Conservation (phyloP, 1,140 invertebrate species). For the Hyles euphorbiae region DNA sequence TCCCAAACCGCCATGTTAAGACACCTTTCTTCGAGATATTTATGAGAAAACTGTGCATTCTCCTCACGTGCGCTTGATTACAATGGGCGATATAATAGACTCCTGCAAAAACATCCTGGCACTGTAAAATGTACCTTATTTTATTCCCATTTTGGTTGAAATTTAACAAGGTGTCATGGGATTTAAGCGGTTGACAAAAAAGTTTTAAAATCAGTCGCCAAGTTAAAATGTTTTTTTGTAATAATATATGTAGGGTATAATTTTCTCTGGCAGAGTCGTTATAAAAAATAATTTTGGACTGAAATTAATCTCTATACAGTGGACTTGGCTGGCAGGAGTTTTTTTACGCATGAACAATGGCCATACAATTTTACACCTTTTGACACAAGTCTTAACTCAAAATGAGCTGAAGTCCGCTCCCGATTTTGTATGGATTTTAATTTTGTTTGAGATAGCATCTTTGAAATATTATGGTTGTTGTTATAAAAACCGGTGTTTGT, state of each 20-base stretch:
- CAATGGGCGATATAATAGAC: constrained; percentile 20
- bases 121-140: constrained; percentile 4
- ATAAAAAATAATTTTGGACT: not conserved
- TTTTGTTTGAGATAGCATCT: constrained; percentile 21
- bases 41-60: constrained; percentile 16
- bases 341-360: constrained; percentile 19
- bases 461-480: constrained; percentile 7
- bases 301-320: constrained; percentile 1
- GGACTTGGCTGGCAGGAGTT: not conserved
- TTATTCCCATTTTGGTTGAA: too few species aligned
- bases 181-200: too few species aligned
- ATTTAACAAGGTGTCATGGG: too few species aligned
- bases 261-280: too few species aligned
- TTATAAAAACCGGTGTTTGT: not conserved
- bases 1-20: not conserved
- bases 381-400: constrained; percentile 25
- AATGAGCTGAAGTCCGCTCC: constrained; percentile 27
- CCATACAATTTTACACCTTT: constrained; percentile 37
- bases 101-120: constrained; percentile 7
- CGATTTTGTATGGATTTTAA: constrained; percentile 32
- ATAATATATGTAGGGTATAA: too few species aligned
- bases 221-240: too few species aligned
- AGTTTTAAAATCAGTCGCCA: too few species aligned
- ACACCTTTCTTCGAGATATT: not conserved
- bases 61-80: constrained; percentile 23